Percentiles rank a stretch among this genome's conserved stretches.
Evolutionary conservation across 92 coral and sea anemone genomes (phyloP).

Genomic region (Diadumene lineata): DNA sequence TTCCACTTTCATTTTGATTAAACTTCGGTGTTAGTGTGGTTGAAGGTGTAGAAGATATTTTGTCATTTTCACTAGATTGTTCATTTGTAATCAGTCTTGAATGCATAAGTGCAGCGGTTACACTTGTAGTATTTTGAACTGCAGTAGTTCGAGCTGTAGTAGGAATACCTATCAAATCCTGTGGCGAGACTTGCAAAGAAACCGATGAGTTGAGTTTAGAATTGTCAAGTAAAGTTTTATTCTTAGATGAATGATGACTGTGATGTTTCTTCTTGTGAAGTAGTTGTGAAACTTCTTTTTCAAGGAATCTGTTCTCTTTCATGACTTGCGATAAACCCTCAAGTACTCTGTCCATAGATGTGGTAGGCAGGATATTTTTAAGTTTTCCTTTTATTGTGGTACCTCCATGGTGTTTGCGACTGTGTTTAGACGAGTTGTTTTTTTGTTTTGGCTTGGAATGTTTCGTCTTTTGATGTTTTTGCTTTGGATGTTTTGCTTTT

Average conservation of each 20-base stretch:
- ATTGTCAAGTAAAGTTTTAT: neutral
- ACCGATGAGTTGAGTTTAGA: neutral
- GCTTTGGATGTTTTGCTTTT: too few relatives aligned
- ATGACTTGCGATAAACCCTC: constrained; percentile 52
- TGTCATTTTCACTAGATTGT: neutral
- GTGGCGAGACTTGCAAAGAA: neutral
- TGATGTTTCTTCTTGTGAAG: constrained; percentile 14
- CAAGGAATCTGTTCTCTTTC: constrained; percentile 60
- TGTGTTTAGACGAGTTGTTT: neutral
- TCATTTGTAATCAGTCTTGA: neutral
- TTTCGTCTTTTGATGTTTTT: too few relatives aligned
- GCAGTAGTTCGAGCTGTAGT: neutral
- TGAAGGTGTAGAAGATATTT: neutral
- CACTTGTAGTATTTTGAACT: neutral
- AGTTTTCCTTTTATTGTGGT: neutral
- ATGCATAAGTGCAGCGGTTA: neutral
- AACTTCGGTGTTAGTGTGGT: neutral
- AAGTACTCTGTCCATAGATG: constrained; percentile 54
- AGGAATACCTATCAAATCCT: too few relatives aligned
- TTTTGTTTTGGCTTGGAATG: too few relatives aligned
- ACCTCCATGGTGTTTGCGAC: neutral
- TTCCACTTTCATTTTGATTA: neutral
- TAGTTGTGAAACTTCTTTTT: constrained; percentile 54
- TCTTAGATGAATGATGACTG: neutral
- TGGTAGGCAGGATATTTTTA: neutral